Conservation (phyloP, 2,888 invertebrate genomes). For the Rotaria sp. region DNA sequence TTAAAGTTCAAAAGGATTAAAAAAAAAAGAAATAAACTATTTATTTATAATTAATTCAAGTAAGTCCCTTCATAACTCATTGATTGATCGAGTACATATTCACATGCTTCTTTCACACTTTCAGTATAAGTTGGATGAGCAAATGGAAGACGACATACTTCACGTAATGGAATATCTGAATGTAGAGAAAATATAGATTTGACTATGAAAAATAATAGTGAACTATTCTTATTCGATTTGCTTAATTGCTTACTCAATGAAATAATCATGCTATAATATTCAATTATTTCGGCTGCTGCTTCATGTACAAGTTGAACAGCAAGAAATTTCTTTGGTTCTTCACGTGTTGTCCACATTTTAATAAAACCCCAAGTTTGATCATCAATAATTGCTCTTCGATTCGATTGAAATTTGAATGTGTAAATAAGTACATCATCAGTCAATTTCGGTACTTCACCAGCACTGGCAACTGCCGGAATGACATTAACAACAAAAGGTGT, state of each 20-base stretch:
- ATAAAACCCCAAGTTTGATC: background rate
- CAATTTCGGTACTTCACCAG: background rate
- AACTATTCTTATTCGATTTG: no score
- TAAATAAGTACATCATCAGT: background rate
- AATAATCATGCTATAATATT: constrained; percentile 6
- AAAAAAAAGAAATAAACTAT: background rate
- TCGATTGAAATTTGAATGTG: background rate
- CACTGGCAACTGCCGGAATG: background rate
- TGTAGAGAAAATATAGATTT: background rate
- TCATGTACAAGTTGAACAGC: background rate
- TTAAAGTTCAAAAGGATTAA: background rate
- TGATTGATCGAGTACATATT: background rate
- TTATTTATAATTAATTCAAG: background rate
- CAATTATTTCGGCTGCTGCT: background rate
- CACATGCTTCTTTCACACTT: background rate
- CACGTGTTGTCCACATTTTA: background rate
- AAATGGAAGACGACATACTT: background rate
- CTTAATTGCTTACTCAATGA: background rate
- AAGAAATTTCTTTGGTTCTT: background rate
- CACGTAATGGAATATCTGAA: background rate
- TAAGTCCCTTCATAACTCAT: background rate
- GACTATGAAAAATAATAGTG: no score
- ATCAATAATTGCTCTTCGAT: background rate
- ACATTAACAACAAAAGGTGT: background rate
- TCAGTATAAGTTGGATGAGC: background rate